These are phyloP conservation scores for Chionoecetes opilio DNA, from an alignment of 1,140 invertebrate species.

Conservation along the genomic window DNA sequence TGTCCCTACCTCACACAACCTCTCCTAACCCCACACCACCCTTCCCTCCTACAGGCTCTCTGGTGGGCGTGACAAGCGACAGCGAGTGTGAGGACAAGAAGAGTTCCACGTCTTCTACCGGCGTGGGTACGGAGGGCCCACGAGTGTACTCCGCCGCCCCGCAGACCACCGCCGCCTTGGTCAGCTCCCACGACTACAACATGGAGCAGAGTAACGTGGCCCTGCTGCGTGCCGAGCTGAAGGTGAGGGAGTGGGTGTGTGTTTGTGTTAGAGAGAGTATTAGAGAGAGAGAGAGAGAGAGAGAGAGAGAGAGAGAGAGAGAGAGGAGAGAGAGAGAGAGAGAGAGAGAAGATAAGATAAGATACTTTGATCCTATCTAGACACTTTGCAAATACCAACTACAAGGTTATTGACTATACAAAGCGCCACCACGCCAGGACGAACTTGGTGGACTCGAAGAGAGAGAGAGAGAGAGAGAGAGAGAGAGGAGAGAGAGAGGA, in stretches of 20 bases:
- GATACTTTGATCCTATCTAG: no score
- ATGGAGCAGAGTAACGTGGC: constrained; percentile 82
- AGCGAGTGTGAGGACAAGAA: constrained; percentile 82
- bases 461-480: constrained; percentile 55
- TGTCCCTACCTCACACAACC: no score
- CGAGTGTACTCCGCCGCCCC: constrained; percentile 69
- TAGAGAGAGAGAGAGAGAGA: no score
- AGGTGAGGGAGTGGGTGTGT: constrained; percentile 75
- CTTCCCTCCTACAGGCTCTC: constrained; percentile 66
- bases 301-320: no score
- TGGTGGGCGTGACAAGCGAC: constrained; percentile 80
- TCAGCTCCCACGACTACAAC: constrained; percentile 82
- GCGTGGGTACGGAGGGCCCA: constrained; percentile 51
- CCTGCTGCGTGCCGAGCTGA: constrained; percentile 82
- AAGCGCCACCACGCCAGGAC: no score
- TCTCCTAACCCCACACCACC: neutral
- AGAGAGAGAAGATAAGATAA: constrained; percentile 33
- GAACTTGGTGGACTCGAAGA: no score
- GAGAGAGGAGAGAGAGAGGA: neutral
- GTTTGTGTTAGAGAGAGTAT: no score
- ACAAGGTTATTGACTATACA: no score
- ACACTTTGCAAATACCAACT: no score
- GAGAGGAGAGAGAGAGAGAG: constrained; percentile 54
- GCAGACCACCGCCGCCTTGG: constrained; percentile 74
- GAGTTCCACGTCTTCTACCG: constrained; percentile 81